Conservation (phyloP, 2,113 vertebrate species). For the Dipodomys spectabilis region DNA sequence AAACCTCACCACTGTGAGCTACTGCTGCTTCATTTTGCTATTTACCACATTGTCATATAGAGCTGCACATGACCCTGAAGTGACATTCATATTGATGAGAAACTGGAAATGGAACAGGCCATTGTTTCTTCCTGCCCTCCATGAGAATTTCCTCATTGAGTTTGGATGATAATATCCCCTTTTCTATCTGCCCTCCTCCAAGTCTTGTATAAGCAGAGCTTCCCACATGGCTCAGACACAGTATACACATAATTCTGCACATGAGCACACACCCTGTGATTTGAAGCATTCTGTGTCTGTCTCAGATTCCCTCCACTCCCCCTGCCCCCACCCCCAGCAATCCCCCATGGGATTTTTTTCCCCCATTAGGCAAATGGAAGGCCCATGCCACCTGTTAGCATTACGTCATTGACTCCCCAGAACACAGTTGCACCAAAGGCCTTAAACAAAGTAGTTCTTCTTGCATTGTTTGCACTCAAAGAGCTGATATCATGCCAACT, state of each 20-base stretch:
- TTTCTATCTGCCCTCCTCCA: background rate
- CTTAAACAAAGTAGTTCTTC: constrained; percentile 88
- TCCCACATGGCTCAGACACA: background rate
- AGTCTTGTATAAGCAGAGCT: background rate
- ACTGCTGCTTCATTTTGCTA: background rate
- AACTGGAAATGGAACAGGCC: background rate
- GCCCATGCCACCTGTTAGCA: constrained; percentile 91
- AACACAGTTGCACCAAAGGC: constrained; percentile 84
- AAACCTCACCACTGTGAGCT: background rate
- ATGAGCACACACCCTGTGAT: background rate
- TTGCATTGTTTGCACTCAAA: constrained; percentile 91
- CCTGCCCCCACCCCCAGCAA: background rate
- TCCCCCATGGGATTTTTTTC: constrained; percentile 15
- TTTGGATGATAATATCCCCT: background rate
- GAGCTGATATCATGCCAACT: constrained; percentile 90
- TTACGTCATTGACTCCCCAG: constrained; percentile 88
- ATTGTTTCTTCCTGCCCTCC: background rate
- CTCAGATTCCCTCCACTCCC: constrained; percentile 8
- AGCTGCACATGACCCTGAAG: accelerated
- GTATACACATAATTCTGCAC: background rate
- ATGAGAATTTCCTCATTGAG: background rate
- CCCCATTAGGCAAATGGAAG: constrained; percentile 79
- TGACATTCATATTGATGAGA: background rate
- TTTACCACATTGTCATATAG: background rate
- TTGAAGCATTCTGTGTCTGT: constrained; percentile 44